Evolutionary conservation across 2,113 vertebrate genomes (phyloP).

Genomic region (Lichenostomus cassidix): DNA sequence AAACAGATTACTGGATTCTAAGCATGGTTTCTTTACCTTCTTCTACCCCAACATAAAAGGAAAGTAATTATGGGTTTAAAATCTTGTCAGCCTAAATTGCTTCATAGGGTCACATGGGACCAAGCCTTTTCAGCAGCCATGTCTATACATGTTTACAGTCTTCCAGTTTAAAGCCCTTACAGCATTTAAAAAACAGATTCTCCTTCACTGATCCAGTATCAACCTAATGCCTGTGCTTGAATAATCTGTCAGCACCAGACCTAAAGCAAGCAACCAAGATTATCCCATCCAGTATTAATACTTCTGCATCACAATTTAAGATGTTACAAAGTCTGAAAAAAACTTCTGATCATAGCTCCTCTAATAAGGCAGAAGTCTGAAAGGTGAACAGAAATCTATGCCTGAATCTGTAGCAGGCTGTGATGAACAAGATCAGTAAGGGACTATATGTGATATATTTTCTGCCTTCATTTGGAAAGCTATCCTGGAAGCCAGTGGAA

Average conservation of each 20-base stretch:
- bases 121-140: not conserved
- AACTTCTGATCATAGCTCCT: not conserved
- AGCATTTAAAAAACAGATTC: not conserved
- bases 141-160: not conserved
- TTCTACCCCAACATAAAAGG: not conserved
- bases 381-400: not conserved
- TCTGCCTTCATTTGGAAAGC: not conserved
- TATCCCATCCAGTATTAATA: not conserved
- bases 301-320: not conserved
- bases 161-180: not conserved
- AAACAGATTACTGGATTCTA: not conserved
- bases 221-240: not conserved
- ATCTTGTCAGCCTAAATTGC: not conserved
- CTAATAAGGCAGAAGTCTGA: not conserved
- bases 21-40: not conserved
- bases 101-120: not conserved
- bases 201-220: not conserved
- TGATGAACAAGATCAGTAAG: not conserved
- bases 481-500: not conserved
- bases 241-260: not conserved
- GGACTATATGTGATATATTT: not conserved
- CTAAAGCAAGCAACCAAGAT: not conserved
- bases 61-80: not conserved
- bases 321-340: not conserved
- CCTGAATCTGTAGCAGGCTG: not conserved